Conservation (phyloP, 2,797 vertebrate genomes). For the Muraenolepis orangiensis region DNA sequence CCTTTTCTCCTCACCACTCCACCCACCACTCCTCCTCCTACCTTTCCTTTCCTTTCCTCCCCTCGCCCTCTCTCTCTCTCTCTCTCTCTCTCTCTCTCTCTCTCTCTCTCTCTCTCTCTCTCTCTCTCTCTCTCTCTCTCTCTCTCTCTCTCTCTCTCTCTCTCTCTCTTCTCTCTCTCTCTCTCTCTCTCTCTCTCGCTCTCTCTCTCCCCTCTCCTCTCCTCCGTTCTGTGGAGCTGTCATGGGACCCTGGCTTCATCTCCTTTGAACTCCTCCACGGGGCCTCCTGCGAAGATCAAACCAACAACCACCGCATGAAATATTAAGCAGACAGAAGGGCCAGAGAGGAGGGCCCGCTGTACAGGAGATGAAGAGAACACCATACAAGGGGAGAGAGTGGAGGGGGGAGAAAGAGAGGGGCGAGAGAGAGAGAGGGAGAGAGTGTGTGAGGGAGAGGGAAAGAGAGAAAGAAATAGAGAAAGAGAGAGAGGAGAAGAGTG, state of each 20-base stretch:
- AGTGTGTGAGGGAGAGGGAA: too few species aligned
- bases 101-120: too few species aligned
- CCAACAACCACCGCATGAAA: slow-evolving; percentile 69
- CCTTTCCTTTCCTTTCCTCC: too few species aligned
- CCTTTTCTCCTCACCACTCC: too few species aligned
- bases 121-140: background rate
- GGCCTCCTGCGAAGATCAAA: slow-evolving; percentile 69
- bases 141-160: too few species aligned
- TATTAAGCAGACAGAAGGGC: slow-evolving; percentile 69
- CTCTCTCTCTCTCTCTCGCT: too few species aligned
- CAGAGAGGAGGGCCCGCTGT: slow-evolving; percentile 48
- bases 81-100: too few species aligned
- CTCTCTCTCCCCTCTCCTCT: slow-evolving; percentile 26
- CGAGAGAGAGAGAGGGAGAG: background rate
- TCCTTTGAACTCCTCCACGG: slow-evolving; percentile 70
- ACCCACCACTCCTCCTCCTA: too few species aligned
- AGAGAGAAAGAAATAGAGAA: too few species aligned
- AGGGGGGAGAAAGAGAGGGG: background rate
- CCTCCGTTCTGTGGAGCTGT: slow-evolving; percentile 59
- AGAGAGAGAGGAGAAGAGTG: too few species aligned
- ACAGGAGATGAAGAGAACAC: slow-evolving; percentile 62
- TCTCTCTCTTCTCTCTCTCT: background rate
- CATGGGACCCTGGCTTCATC: slow-evolving; percentile 57
- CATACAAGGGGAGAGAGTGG: slow-evolving; percentile 30
- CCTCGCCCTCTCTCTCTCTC: too few species aligned